These are phyloP conservation scores for Vidua chalybeata DNA, from an alignment of 2,113 vertebrate genomes.

Conservation along the genomic window DNA sequence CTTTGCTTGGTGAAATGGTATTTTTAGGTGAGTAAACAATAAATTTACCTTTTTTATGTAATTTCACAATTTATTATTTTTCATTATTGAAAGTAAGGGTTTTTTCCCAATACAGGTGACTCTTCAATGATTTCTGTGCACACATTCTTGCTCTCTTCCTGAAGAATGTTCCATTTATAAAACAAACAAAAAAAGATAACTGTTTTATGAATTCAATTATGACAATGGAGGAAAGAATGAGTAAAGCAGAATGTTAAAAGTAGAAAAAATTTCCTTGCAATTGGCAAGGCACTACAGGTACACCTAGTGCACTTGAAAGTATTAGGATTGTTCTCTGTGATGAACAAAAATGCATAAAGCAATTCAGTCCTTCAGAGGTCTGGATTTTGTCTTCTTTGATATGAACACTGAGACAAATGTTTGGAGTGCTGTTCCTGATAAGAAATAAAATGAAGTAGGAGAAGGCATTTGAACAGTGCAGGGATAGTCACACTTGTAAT, in stretches of 20 bases:
- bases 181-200: conserved; percentile 58
- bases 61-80: conserved; percentile 3
- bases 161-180: conserved; percentile 30
- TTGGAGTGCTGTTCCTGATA: conserved; percentile 73
- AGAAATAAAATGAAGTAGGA: conserved; percentile 70
- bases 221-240: conserved; percentile 68
- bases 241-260: conserved; percentile 51
- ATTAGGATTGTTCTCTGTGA: conserved; percentile 62
- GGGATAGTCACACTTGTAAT: conserved; percentile 70
- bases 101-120: neutral
- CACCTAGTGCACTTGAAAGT: conserved; percentile 48
- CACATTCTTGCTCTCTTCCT: conserved; percentile 24
- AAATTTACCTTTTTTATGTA: conserved; percentile 22
- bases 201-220: conserved; percentile 61
- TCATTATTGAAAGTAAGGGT: conserved; percentile 14
- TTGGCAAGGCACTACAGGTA: conserved; percentile 52
- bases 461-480: conserved; percentile 66
- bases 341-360: conserved; percentile 69
- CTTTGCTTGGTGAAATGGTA: neutral
- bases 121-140: conserved; percentile 14
- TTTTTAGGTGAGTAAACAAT: conserved; percentile 1
- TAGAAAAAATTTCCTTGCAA: conserved; percentile 60
- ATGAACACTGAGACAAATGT: conserved; percentile 75
- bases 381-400: conserved; percentile 79
- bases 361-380: conserved; percentile 69